Percentiles rank a stretch among this genome's conserved stretches.
phyloP scores from a whole-genome alignment of 2,888 invertebrate genomes.

The Eupelmus urozonus region DNA sequence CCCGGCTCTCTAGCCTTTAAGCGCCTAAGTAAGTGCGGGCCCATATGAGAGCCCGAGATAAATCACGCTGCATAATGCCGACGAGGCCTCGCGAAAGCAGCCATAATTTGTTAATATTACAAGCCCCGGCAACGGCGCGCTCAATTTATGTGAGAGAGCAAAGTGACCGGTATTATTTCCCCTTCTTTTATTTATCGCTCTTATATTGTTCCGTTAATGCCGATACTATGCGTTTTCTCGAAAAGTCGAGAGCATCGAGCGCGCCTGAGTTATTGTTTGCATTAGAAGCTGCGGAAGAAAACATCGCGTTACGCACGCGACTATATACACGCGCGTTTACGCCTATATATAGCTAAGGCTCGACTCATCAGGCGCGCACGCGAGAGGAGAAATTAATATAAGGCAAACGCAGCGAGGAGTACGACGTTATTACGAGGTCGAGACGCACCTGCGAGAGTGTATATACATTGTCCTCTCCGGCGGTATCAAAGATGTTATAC shows the following conservation, averaged over 20 bases:
- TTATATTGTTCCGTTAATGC: neutral
- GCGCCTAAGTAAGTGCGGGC: slow-evolving; percentile 30
- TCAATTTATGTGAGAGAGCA: no score
- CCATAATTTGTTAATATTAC: slow-evolving; percentile 17
- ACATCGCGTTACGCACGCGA: no score
- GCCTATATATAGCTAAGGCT: no score
- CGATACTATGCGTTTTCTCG: slow-evolving; percentile 37
- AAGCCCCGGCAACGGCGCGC: slow-evolving; percentile 47
- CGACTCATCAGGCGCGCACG: no score
- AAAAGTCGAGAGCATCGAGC: no score
- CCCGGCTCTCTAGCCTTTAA: neutral
- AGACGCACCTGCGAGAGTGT: slow-evolving; percentile 60
- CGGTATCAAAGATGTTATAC: slow-evolving; percentile 27
- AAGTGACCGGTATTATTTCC: neutral
- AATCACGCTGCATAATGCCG: slow-evolving; percentile 30
- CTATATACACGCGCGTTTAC: no score
- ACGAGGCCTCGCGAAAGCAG: slow-evolving; percentile 5
- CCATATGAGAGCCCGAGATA: slow-evolving; percentile 8
- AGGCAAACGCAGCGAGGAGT: slow-evolving; percentile 71
- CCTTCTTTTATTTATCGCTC: neutral
- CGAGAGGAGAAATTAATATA: slow-evolving; percentile 76
- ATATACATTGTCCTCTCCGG: slow-evolving; percentile 59
- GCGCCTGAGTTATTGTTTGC: no score
- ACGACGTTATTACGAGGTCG: slow-evolving; percentile 73
- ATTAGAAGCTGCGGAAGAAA: no score